A percentile compares a stretch with the other conserved stretches of the same genome.
Evolutionary conservation across 2,888 invertebrate species (phyloP).

Genomic region (Seira sanloemensis): DNA sequence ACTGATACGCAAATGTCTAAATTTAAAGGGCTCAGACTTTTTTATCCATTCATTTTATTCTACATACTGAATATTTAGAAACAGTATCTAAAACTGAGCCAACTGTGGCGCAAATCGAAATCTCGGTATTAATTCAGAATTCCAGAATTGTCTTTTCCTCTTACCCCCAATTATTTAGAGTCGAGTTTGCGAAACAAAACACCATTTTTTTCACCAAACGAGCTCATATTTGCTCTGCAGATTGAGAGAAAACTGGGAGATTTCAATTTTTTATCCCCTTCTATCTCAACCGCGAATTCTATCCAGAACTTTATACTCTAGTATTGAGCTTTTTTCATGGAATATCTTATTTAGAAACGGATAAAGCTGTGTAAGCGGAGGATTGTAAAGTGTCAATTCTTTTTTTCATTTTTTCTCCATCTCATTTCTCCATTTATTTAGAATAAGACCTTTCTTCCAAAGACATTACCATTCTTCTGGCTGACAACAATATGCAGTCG

Average conservation of each 20-base stretch:
- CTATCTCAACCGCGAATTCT: slow-evolving; percentile 10
- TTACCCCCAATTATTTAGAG: background rate
- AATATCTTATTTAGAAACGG: background rate
- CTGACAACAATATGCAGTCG: slow-evolving; percentile 12
- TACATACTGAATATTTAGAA: no score
- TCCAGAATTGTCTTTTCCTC: background rate
- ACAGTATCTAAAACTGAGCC: no score
- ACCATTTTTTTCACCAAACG: background rate
- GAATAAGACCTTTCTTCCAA: background rate
- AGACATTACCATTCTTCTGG: background rate
- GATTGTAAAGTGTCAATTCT: slow-evolving; percentile 3
- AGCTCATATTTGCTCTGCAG: background rate
- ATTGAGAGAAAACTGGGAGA: slow-evolving; percentile 7
- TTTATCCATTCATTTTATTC: no score
- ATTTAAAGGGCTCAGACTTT: no score
- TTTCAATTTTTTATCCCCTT: slow-evolving; percentile 1
- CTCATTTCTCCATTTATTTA: background rate
- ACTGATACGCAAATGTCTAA: no score
- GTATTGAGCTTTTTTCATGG: slow-evolving; percentile 1
- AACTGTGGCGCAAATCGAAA: no score
- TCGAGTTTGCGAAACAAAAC: background rate
- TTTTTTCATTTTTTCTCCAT: background rate
- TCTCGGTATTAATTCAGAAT: background rate
- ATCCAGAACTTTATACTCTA: slow-evolving; percentile 1
- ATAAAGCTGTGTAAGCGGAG: background rate